Evolutionary conservation across 2,797 vertebrate species (phyloP).

Genomic region (Mallotus villosus): DNA sequence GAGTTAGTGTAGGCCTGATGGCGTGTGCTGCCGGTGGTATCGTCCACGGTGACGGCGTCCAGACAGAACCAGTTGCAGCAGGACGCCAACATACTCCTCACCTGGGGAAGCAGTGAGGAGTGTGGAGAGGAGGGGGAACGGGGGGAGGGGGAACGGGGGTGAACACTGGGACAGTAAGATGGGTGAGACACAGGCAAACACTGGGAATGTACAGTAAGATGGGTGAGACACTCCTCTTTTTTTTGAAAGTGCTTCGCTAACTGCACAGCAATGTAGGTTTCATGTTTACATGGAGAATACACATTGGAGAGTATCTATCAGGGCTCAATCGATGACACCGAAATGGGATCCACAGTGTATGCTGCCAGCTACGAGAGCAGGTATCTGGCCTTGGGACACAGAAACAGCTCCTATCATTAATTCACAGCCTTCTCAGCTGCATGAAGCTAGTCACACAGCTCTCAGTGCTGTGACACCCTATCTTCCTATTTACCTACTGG

Average conservation of each 20-base stretch:
- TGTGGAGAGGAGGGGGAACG: too few species aligned
- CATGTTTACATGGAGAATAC: neutral
- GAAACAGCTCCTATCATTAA: conserved; percentile 59
- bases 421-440: conserved; percentile 45
- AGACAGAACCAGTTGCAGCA: conserved; percentile 92
- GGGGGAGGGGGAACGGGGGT: neutral
- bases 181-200: neutral
- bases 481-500: conserved; percentile 16
- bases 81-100: conserved; percentile 83
- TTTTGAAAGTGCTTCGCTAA: neutral
- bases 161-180: neutral
- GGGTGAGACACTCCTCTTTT: too few species aligned
- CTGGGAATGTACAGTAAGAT: neutral
- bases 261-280: conserved; percentile 4
- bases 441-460: conserved; percentile 22
- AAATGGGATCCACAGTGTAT: neutral
- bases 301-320: too few species aligned
- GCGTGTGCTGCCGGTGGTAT: conserved; percentile 44
- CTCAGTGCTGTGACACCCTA: conserved; percentile 40
- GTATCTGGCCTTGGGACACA: conserved; percentile 34
- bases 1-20: conserved; percentile 87
- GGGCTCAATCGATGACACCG: conserved; percentile 2
- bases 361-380: conserved; percentile 3
- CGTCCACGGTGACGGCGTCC: conserved; percentile 77
- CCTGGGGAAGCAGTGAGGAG: conserved; percentile 19